Evolutionary conservation across 2,113 vertebrate species (phyloP).

Genomic region (Dicrurus megarhynchus): DNA sequence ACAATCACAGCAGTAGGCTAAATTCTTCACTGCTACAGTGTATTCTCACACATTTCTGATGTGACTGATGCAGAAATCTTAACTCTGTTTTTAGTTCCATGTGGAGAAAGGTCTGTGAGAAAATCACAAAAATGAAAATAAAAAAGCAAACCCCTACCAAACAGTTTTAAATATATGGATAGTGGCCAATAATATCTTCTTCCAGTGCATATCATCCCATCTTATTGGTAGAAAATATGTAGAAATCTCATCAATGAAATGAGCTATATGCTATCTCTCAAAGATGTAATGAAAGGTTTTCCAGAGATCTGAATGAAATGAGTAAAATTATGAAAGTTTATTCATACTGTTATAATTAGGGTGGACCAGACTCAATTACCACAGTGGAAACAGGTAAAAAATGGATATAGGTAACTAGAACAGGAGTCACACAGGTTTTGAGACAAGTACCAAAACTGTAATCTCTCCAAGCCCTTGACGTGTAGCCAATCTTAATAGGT

Average conservation of each 20-base stretch:
- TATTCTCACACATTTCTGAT: not conserved
- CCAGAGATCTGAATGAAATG: not conserved
- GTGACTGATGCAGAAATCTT: not conserved
- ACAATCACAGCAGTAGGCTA: not conserved
- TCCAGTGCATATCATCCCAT: not conserved
- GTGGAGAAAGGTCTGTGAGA: not conserved
- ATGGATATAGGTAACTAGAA: not conserved
- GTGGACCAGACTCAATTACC: not conserved
- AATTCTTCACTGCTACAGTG: not conserved
- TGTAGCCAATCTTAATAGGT: not conserved
- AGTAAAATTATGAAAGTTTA: not conserved
- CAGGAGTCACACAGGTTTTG: not conserved
- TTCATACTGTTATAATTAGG: not conserved
- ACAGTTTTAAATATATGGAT: not conserved
- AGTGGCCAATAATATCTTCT: rapidly evolving
- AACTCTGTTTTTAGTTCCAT: not conserved
- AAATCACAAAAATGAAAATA: not conserved
- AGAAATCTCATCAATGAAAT: not conserved
- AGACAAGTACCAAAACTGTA: not conserved
- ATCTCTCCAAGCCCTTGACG: rapidly evolving
- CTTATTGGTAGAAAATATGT: not conserved
- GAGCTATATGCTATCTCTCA: not conserved
- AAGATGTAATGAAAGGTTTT: not conserved
- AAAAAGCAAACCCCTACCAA: not conserved
- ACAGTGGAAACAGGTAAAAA: not conserved